A percentile compares a stretch with the other conserved stretches of the same genome.
Evolutionary conservation across 1,140 invertebrate genomes (phyloP).

Genomic region (Wiebesia pumilae): DNA sequence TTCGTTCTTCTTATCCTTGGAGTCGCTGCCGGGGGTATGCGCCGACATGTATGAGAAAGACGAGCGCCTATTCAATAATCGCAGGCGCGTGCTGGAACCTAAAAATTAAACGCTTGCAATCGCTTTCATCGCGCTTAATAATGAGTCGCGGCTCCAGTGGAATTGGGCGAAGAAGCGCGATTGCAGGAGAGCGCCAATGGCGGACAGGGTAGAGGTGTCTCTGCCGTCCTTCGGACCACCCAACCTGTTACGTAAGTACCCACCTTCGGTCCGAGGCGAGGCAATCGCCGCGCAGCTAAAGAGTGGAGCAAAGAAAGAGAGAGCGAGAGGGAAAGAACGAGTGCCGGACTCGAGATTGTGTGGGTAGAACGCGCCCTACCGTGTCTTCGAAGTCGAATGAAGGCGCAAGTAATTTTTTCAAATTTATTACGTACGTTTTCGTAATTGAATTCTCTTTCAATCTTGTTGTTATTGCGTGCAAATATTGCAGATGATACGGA

Average conservation of each 20-base stretch:
- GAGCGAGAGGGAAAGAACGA: not conserved
- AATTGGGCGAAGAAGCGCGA: not conserved
- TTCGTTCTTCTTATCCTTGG: constrained; percentile 32
- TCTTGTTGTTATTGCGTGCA: too few species aligned
- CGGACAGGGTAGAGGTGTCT: constrained; percentile 57
- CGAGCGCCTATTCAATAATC: not conserved
- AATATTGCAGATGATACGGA: not conserved
- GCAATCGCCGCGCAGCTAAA: constrained; percentile 31
- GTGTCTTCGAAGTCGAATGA: not conserved
- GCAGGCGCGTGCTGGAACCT: not conserved
- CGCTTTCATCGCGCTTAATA: too few species aligned
- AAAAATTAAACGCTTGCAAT: not conserved
- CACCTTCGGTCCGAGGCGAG: constrained; percentile 42
- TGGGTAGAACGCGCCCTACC: not conserved
- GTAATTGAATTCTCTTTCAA: not conserved
- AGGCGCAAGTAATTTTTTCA: not conserved
- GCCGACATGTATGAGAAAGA: not conserved
- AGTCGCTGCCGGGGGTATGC: constrained; percentile 28
- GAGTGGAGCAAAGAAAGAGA: not conserved
- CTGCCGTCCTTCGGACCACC: constrained; percentile 60
- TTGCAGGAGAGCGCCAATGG: constrained; percentile 33
- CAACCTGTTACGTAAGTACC: constrained; percentile 61
- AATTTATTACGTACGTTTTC: constrained; percentile 2
- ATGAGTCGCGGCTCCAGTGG: not conserved
- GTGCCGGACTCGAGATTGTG: not conserved